Conservation (phyloP, 1,140 invertebrate species). For the Atta colombica region DNA sequence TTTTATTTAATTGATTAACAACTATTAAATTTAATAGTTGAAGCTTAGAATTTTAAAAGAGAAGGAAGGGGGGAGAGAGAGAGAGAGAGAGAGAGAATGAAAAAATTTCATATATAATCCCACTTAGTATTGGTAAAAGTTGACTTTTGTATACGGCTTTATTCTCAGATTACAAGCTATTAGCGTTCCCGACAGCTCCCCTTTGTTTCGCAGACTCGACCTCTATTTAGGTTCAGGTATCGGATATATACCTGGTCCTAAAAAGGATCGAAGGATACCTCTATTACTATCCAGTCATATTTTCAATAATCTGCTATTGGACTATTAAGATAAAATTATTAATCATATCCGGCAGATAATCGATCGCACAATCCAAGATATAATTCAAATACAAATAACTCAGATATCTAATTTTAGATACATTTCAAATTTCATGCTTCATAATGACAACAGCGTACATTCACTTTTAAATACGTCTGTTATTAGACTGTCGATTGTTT, state of each 20-base stretch:
- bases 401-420: background rate
- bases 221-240: conserved; percentile 35
- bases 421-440: background rate
- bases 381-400: background rate
- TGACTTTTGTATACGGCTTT: conserved; percentile 20
- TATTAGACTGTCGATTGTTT: no score
- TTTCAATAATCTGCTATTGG: conserved; percentile 17
- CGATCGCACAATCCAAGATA: no score
- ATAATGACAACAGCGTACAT: background rate
- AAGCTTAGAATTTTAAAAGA: background rate
- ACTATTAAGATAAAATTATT: conserved; percentile 16
- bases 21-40: background rate
- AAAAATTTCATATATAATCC: background rate
- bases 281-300: background rate
- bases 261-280: conserved; percentile 7
- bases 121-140: conserved; percentile 9
- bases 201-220: conserved; percentile 35
- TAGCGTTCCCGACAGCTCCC: conserved; percentile 19
- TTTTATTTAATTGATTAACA: background rate
- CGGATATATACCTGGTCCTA: conserved; percentile 10
- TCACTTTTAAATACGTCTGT: background rate
- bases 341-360: background rate
- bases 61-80: background rate
- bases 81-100: background rate
- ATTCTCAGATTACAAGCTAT: conserved; percentile 42